phyloP scores from a whole-genome alignment of 2,888 invertebrate species.

The Philonicus albiceps region DNA sequence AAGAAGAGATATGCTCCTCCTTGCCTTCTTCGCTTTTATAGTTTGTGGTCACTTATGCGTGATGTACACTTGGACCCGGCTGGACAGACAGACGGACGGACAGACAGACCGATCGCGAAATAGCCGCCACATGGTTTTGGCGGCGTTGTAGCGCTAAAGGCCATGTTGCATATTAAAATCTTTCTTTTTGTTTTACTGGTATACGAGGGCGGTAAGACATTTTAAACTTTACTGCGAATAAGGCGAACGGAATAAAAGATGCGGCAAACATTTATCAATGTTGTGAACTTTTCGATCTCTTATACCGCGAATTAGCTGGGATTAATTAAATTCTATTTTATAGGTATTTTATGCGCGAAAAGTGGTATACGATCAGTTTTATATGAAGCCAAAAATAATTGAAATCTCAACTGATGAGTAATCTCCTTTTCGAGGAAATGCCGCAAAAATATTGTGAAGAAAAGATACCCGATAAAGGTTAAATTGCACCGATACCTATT shows the following conservation, averaged over 20 bases:
- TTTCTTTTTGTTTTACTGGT: conserved; percentile 3
- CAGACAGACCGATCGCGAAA: neutral
- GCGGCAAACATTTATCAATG: conserved; percentile 26
- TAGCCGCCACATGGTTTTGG: neutral
- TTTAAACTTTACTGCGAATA: conserved; percentile 6
- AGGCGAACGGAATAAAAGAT: conserved; percentile 8
- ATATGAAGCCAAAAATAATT: neutral
- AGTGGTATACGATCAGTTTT: neutral
- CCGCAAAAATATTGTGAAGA: neutral
- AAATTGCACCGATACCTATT: neutral
- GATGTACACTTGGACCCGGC: neutral
- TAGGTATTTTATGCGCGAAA: neutral
- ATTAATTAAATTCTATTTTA: neutral
- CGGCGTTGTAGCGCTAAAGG: conserved; percentile 8
- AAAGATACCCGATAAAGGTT: neutral
- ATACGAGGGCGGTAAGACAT: conserved; percentile 25
- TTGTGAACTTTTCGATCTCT: neutral
- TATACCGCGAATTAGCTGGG: neutral
- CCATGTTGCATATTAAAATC: conserved; percentile 23
- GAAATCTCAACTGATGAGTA: neutral
- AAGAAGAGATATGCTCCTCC: conserved; percentile 34
- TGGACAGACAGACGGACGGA: neutral
- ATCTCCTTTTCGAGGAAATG: neutral
- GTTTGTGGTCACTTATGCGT: conserved; percentile 30
- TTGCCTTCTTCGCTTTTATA: conserved; percentile 18